Conservation (phyloP, 1,140 invertebrate genomes). For the Vanessa tameamea region DNA sequence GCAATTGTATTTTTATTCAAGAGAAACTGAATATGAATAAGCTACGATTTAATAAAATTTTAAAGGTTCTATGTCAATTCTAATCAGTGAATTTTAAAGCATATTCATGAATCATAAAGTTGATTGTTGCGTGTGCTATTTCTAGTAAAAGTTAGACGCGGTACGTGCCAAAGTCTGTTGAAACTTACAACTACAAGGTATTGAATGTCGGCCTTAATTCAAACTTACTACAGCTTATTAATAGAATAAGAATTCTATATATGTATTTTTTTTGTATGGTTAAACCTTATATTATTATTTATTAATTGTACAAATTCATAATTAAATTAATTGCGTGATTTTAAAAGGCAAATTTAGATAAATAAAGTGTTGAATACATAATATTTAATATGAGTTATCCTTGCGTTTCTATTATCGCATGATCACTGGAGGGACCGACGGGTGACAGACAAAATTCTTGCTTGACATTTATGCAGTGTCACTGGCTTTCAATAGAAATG, state of each 20-base stretch:
- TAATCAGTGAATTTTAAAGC: constrained; percentile 10
- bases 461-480: constrained; percentile 71
- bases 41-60: constrained; percentile 18
- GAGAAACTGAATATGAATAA: constrained; percentile 23
- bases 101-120: constrained; percentile 16
- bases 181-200: constrained; percentile 23
- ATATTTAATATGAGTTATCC: constrained; percentile 36
- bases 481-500: constrained; percentile 74
- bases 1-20: constrained; percentile 38
- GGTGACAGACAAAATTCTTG: constrained; percentile 77
- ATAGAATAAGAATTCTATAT: constrained; percentile 3
- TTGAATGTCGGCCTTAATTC: constrained; percentile 21
- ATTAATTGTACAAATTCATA: no score
- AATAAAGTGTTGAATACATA: constrained; percentile 13
- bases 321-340: no score
- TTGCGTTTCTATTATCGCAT: constrained; percentile 43
- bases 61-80: constrained; percentile 14
- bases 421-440: constrained; percentile 47
- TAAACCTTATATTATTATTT: no score
- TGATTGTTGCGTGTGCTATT: constrained; percentile 1
- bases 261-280: no score
- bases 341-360: neutral
- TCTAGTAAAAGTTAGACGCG: constrained; percentile 9
- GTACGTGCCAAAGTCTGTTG: constrained; percentile 28
- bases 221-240: constrained; percentile 16